Evolutionary conservation across 1,140 invertebrate genomes (phyloP), one percentile per base, ranked within the genome.

Genomic region (Penaeus indicus): DNA sequence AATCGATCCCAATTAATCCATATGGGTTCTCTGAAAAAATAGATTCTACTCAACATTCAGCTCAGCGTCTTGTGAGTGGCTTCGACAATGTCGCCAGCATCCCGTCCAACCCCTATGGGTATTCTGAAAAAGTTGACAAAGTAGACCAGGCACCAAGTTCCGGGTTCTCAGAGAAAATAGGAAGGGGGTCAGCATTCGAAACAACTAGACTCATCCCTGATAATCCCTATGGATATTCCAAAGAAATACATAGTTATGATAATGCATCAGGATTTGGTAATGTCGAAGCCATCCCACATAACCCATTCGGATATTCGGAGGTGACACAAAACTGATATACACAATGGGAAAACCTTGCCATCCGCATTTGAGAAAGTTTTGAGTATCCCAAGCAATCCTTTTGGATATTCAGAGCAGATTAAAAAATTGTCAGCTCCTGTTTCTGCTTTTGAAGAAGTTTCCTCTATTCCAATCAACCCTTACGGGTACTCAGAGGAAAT

Each of bases 201-300:
- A 22, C 21, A 13, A 16, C 21, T 25, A 22, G 1, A 16, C 10
- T 19, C 25, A 64, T 83, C 62, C 5, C 13, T 27, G 60, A 63
- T 10, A 83, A 83, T 21, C 81, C 81, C 7, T 83, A 83, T n/a
- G 81, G 81, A 83, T 83, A 83, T 64, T 83, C 81, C 22, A 10
- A 80, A 19, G 21, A 64, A 21, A 21, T 63, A 7, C 13, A n/a
- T 4, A 42, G 8, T 8, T 22, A n/a, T 8, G 18, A 32, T 11
- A 27, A 38, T 22, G 32, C 81, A 5, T 21, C 38, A 0, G 63
- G 11, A 18, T 83, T 83, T 64, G 62, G 38, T 67, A 47, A 7
- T 19, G 62, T 67, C 3, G 18, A 19, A 19, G 22, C 0, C 1
- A 83, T 83, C 27, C 4, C 16, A 27, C 38, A 10, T 18, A 83